Conservation (phyloP, 2,113 vertebrate species). For the Rafetus swinhoei region DNA sequence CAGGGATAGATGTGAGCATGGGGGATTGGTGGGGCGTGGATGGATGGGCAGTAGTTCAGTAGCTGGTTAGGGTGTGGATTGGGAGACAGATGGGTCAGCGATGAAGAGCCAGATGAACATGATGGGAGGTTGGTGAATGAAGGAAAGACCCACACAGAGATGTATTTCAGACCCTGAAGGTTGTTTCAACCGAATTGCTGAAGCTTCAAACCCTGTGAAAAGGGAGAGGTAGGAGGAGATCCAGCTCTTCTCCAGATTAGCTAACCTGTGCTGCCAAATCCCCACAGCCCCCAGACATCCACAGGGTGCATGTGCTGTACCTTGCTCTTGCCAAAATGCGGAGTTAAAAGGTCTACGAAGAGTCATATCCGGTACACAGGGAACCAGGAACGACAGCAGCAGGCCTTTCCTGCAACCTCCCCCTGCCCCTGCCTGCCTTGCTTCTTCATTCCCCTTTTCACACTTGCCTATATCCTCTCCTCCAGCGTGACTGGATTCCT, state of each 20-base stretch:
- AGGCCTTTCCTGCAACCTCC: constrained; percentile 29
- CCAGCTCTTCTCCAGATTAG: constrained; percentile 22
- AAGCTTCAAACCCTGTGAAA: background rate
- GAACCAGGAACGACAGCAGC: constrained; percentile 56
- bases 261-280: constrained; percentile 27
- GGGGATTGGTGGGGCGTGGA: background rate
- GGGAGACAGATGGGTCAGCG: background rate
- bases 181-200: background rate
- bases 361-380: constrained; percentile 59
- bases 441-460: background rate
- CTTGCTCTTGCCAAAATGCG: constrained; percentile 53
- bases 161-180: background rate
- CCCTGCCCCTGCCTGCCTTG: constrained; percentile 22
- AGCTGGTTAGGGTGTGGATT: background rate
- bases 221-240: background rate
- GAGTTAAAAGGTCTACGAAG: constrained; percentile 69
- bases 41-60: background rate
- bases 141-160: background rate
- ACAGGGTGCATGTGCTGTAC: constrained; percentile 39
- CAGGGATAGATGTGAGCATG: background rate
- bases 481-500: constrained; percentile 9
- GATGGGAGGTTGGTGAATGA: background rate
- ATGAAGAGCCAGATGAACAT: background rate
- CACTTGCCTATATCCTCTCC: background rate
- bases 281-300: constrained; percentile 29